These are phyloP conservation scores for Cataglyphis livida DNA, from an alignment of 2,888 invertebrate genomes.

Conservation along the genomic window DNA sequence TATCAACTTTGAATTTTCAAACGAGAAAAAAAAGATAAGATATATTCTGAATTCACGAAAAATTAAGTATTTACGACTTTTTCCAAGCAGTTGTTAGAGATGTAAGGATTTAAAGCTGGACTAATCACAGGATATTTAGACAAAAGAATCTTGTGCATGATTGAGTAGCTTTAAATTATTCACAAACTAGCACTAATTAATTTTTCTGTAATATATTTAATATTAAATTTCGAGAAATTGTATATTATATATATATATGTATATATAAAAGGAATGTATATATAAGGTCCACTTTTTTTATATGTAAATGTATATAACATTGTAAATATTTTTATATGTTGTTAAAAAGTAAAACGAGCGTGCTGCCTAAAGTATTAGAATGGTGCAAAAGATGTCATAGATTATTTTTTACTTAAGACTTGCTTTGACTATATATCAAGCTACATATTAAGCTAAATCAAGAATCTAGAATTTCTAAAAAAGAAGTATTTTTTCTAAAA, in stretches of 20 bases:
- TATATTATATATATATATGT: constrained; percentile 59
- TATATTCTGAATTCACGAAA: constrained; percentile 22
- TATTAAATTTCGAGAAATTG: background rate
- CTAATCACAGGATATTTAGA: background rate
- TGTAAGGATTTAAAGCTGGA: background rate
- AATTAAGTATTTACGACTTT: background rate
- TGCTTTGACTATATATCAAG: background rate
- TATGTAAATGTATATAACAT: constrained; percentile 61
- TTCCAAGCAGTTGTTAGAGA: background rate
- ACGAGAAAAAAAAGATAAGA: background rate
- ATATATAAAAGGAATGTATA: constrained; percentile 59
- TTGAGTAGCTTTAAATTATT: background rate
- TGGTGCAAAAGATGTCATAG: background rate
- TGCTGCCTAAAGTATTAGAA: constrained; percentile 70
- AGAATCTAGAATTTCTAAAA: background rate
- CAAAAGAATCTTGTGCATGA: background rate
- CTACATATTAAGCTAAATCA: background rate
- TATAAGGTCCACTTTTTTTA: constrained; percentile 32
- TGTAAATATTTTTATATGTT: constrained; percentile 70
- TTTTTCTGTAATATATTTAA: background rate
- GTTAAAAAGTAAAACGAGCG: constrained; percentile 54
- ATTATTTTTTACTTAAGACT: background rate
- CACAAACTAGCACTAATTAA: background rate
- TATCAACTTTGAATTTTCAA: constrained; percentile 7
- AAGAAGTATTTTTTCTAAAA: background rate